Conservation (phyloP, 2,113 vertebrate species). For the Eubucco bourcierii region DNA sequence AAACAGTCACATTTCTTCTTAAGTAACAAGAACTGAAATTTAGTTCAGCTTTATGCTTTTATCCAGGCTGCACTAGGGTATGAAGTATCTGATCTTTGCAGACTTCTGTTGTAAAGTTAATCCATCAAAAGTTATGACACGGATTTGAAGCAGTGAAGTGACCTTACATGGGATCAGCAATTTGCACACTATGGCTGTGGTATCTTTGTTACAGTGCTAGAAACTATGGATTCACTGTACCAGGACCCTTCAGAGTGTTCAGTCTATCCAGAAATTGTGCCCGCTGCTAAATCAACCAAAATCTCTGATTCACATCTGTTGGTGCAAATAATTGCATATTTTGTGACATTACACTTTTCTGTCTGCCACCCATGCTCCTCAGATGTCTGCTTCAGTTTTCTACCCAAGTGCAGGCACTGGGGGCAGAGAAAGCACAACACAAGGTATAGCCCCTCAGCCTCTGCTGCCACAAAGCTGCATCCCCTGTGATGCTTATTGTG, state of each 20-base stretch:
- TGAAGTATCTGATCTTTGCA: not conserved
- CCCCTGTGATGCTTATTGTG: not conserved
- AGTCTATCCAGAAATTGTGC: not conserved
- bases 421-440: not conserved
- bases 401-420: not conserved
- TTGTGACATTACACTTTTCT: not conserved
- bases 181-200: not conserved
- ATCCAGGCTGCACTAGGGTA: not conserved
- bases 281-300: not conserved
- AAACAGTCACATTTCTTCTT: not conserved
- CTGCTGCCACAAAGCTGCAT: not conserved
- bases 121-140: not conserved
- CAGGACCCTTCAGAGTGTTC: not conserved
- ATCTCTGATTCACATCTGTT: not conserved
- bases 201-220: slow-evolving; percentile 6
- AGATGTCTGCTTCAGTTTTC: not conserved
- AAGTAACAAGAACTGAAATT: not conserved
- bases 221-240: slow-evolving; percentile 32
- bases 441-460: not conserved
- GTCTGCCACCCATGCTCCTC: not conserved
- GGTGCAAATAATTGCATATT: not conserved
- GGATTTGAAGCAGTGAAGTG: slow-evolving; percentile 23
- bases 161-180: not conserved
- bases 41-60: not conserved
- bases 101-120: not conserved